Evolutionary conservation across 2,888 invertebrate genomes (phyloP).

Genomic region (Lobophora halterata): DNA sequence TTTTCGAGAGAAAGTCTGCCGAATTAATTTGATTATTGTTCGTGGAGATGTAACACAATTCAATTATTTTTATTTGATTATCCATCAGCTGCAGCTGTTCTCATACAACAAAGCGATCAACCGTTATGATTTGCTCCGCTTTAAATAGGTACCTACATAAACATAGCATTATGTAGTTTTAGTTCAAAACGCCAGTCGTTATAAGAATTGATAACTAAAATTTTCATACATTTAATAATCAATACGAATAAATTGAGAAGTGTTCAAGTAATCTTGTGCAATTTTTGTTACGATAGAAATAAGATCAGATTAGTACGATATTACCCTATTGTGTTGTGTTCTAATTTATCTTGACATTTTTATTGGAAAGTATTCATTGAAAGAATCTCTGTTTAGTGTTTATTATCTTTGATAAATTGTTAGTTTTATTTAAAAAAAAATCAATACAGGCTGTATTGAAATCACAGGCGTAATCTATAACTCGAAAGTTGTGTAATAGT

Average conservation of each 20-base stretch:
- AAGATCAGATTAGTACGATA: too few relatives aligned
- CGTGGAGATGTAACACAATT: slow-evolving; percentile 31
- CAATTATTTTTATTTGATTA: slow-evolving; percentile 38
- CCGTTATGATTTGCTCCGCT: slow-evolving; percentile 32
- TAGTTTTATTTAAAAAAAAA: slow-evolving; percentile 45
- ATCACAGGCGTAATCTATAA: slow-evolving; percentile 50
- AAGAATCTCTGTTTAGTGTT: slow-evolving; percentile 37
- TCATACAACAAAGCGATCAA: slow-evolving; percentile 28
- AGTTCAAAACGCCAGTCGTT: too few relatives aligned
- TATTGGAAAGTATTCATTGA: slow-evolving; percentile 19
- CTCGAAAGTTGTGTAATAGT: slow-evolving; percentile 54
- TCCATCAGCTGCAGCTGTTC: slow-evolving; percentile 32
- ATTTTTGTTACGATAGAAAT: slow-evolving; percentile 12
- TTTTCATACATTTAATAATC: too few relatives aligned
- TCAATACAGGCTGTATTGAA: slow-evolving; percentile 36
- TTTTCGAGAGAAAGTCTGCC: slow-evolving; percentile 37
- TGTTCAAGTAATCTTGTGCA: slow-evolving; percentile 14
- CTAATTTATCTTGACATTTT: not conserved
- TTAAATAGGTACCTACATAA: too few relatives aligned
- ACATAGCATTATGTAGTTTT: too few relatives aligned
- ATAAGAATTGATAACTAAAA: too few relatives aligned
- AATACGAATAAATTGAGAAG: too few relatives aligned
- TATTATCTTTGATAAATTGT: slow-evolving; percentile 32
- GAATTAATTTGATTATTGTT: slow-evolving; percentile 31
- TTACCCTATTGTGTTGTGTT: not conserved